Evolutionary conservation across 2,888 invertebrate species (phyloP), one percentile per base, ranked within the genome.

Genomic region (Slavum lentiscoides): DNA sequence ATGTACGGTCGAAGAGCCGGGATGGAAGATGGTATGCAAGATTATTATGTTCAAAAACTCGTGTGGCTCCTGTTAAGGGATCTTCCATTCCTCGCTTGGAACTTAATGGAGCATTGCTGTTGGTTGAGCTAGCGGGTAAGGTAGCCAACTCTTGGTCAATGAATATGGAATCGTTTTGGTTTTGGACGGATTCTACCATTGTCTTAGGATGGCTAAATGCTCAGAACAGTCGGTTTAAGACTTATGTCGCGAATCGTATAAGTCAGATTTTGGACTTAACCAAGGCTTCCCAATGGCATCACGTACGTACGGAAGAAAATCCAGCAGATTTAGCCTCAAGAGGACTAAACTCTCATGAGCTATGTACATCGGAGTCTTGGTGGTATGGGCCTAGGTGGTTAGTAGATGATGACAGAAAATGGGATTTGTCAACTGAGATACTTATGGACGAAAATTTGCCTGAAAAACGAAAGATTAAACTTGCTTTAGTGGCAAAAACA

Each of bases 321-420:
- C 64, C 64, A 17, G 64, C 64, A 9, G 64, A 69, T 21, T 53
- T 37, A 30, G 70, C 70, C 21, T 70, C 55, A 53, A 70, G 70
- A 70, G 70, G 70, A 53, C 53, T 53, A 55, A 43, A 21, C 17
- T 53, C 69, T n/a, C 5, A 19, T 49, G 69, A 69, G 21, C 19
- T 69, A n/a, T 30, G 11, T n/a, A 19, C 19, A 6, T 43, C 30
- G 7, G 39, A 37, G 53, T 43, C n/a, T 49, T 69, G 69, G 69
- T 69, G 69, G 69, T 17, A 39, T 21, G 64, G 64, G 17, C 64
- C 64, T 19, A n/a, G 11, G n/a, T 59, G 59, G 59, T 21, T 59
- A 21, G 21, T n/a, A 21, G 21, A 59, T 21, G 6, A n/a, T 59
- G 59, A 59, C 2, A 21, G 21, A 4, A 55, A 15, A 17, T 43